Conservation (phyloP, 2,113 vertebrate species). For the Crotalus horridus region DNA sequence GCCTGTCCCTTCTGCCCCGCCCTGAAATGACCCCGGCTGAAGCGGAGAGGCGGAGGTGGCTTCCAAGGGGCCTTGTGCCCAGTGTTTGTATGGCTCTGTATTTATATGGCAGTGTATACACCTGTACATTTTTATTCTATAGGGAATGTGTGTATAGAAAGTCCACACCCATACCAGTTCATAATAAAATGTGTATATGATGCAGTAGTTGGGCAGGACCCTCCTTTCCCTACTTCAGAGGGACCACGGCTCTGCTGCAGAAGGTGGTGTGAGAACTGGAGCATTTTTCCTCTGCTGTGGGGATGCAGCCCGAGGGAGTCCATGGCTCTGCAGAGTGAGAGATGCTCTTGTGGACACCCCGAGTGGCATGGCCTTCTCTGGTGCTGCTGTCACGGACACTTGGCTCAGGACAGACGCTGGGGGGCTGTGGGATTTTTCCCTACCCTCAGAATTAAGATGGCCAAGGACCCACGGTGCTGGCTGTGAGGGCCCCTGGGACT, state of each 20-base stretch:
- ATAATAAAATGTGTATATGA: conserved; percentile 81
- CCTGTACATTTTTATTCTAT: conserved; percentile 81
- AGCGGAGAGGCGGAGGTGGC: conserved; percentile 45
- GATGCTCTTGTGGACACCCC: background rate
- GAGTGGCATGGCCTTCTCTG: conserved; percentile 1
- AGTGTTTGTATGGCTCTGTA: conserved; percentile 77
- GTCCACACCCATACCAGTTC: conserved; percentile 72
- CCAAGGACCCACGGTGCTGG: too few species aligned
- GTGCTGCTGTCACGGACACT: background rate
- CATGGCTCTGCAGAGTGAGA: conserved; percentile 60
- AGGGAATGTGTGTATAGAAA: conserved; percentile 79
- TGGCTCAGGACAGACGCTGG: background rate
- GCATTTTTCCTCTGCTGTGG: conserved; percentile 44
- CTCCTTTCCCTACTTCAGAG: background rate
- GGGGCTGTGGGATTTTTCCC: background rate
- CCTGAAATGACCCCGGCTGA: conserved; percentile 68
- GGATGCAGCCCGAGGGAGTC: conserved; percentile 67
- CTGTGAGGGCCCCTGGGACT: background rate
- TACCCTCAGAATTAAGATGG: too few species aligned
- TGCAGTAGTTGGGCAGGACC: conserved; percentile 49
- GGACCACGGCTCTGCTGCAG: rapidly evolving
- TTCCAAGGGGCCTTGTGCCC: conserved; percentile 51
- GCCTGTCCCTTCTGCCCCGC: conserved; percentile 83
- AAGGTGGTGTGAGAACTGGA: too few species aligned
- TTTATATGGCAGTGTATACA: conserved; percentile 77